These are phyloP conservation scores for Notarius quadriscutis DNA, from an alignment of 2,113 vertebrate species.

Conservation along the genomic window DNA sequence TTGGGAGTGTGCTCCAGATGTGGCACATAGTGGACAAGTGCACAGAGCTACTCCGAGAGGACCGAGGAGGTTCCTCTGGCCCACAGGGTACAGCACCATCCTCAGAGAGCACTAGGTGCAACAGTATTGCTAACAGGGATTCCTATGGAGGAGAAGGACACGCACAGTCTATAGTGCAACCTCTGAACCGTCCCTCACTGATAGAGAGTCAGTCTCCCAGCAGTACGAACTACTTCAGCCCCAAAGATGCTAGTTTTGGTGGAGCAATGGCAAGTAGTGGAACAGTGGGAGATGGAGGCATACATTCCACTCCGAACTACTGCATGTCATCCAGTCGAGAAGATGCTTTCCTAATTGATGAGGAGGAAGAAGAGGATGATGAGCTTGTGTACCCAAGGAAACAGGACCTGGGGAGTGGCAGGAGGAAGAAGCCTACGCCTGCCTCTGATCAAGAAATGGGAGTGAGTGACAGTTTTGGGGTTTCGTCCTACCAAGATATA, in stretches of 20 bases:
- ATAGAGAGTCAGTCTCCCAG: conserved; percentile 71
- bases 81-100: conserved; percentile 33
- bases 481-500: conserved; percentile 74
- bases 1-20: conserved; percentile 81
- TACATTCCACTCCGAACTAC: conserved; percentile 72
- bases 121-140: conserved; percentile 46
- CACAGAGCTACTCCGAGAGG: conserved; percentile 73
- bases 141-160: conserved; percentile 55
- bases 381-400: conserved; percentile 69
- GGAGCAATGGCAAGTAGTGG: conserved; percentile 53
- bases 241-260: conserved; percentile 72
- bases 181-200: conserved; percentile 67
- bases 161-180: conserved; percentile 45
- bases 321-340: conserved; percentile 72
- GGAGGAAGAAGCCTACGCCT: conserved; percentile 67
- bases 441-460: conserved; percentile 78
- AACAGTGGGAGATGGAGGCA: conserved; percentile 54
- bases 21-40: conserved; percentile 83
- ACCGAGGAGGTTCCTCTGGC: conserved; percentile 27
- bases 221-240: conserved; percentile 81
- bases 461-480: conserved; percentile 79
- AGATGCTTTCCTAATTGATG: conserved; percentile 71
- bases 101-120: conserved; percentile 58
- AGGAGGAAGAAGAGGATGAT: conserved; percentile 69
- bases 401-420: conserved; percentile 62